phyloP scores from a whole-genome alignment of 2,888 invertebrate species.

The Enoplolaimus lenunculus region DNA sequence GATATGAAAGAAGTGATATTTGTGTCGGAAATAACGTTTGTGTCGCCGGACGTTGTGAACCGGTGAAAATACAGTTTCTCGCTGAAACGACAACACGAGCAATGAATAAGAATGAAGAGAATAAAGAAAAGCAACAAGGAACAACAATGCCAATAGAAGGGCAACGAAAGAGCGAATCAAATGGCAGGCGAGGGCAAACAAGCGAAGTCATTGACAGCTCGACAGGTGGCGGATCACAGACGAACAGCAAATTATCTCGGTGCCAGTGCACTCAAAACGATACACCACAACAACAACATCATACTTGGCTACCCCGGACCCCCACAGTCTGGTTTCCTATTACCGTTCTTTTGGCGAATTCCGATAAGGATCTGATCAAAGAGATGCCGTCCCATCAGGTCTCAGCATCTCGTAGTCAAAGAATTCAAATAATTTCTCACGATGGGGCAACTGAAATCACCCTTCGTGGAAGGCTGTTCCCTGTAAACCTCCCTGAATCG shows the following conservation, averaged over 20 bases:
- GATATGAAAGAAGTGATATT: conserved; percentile 29
- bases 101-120: no score
- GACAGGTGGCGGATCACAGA: background rate
- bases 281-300: background rate
- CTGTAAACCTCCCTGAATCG: background rate
- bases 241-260: no score
- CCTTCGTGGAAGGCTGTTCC: background rate
- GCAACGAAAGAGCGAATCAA: background rate
- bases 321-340: conserved; percentile 9
- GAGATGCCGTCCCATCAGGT: background rate
- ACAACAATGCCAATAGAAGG: background rate
- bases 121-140: no score
- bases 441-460: background rate
- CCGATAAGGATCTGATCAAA: background rate
- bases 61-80: background rate
- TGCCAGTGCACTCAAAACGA: background rate
- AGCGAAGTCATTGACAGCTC: background rate
- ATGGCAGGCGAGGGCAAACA: no score
- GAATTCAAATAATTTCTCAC: background rate
- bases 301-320: background rate
- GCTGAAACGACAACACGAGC: background rate
- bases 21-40: conserved; percentile 28
- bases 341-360: background rate
- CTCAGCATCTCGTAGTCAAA: background rate
- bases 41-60: conserved; percentile 2